phyloP scores from a whole-genome alignment of 2,797 vertebrate genomes.

The Xiphorhynchus erythropygius region DNA sequence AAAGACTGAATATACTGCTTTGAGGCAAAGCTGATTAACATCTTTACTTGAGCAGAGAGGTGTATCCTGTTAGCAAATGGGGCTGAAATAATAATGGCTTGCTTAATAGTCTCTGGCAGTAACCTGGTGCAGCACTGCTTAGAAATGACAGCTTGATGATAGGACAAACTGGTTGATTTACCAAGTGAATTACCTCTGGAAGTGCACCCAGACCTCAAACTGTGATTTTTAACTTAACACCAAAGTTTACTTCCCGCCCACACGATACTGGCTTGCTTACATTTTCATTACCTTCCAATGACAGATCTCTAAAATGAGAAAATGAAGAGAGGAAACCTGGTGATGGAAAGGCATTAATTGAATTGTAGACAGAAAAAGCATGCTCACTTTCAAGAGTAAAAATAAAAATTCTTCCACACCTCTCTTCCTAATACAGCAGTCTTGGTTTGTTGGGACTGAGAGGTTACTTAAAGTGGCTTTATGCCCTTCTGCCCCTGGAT shows the following conservation, averaged over 20 bases:
- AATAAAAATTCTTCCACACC: not conserved
- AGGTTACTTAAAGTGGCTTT: not conserved
- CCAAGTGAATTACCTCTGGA: slow-evolving; percentile 47
- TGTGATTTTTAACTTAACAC: slow-evolving; percentile 51
- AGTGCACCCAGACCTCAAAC: slow-evolving; percentile 31
- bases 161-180: slow-evolving; percentile 50
- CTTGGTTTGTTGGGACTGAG: not conserved
- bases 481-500: not conserved
- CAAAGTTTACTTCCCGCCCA: slow-evolving; percentile 29
- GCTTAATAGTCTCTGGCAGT: slow-evolving; percentile 54
- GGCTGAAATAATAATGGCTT: slow-evolving; percentile 63
- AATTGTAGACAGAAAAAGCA: not conserved
- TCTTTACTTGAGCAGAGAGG: slow-evolving; percentile 17
- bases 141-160: slow-evolving; percentile 60
- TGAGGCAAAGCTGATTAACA: not conserved
- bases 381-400: not conserved
- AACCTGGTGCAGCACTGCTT: slow-evolving; percentile 13
- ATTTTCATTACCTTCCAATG: slow-evolving; percentile 43
- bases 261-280: not conserved
- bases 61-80: slow-evolving; percentile 37
- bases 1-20: not conserved
- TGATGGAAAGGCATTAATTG: slow-evolving; percentile 23
- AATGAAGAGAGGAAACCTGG: not conserved
- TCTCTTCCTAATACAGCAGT: not conserved
- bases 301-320: slow-evolving; percentile 23